Percentiles rank a stretch among this genome's conserved stretches.
Evolutionary conservation across 2,797 vertebrate genomes (phyloP).

Genomic region (Tiaroga cobitis): DNA sequence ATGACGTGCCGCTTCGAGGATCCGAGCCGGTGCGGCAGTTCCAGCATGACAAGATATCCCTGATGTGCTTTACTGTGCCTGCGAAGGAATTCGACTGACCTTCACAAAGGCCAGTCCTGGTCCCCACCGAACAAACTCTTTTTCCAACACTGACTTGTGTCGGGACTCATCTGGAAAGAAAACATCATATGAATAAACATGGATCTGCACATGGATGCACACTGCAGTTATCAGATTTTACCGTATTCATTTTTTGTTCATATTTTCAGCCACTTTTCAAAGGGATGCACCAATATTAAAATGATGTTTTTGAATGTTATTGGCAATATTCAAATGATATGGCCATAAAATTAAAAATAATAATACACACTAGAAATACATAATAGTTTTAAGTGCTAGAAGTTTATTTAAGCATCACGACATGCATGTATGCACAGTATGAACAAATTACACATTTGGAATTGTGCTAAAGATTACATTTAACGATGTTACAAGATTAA

Average conservation of each 20-base stretch:
- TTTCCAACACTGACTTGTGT: neutral
- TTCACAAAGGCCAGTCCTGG: neutral
- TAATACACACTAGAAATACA: neutral
- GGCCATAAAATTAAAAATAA: neutral
- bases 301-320: neutral
- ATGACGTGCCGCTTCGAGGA: neutral
- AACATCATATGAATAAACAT: neutral
- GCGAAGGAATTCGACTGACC: neutral
- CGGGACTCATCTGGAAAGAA: neutral
- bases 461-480: neutral
- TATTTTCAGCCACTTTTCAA: neutral
- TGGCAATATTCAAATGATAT: neutral
- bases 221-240: neutral
- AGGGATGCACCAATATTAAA: neutral
- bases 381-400: neutral
- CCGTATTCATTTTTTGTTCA: neutral
- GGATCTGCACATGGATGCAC: neutral
- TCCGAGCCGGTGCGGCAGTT: neutral
- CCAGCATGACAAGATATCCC: neutral
- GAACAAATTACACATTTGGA: neutral
- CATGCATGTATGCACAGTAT: neutral
- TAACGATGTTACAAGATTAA: neutral
- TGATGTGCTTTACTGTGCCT: neutral
- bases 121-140: neutral
- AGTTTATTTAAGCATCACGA: neutral